Evolutionary conservation across 2,113 vertebrate species (phyloP), one percentile per base, ranked within the genome.

Genomic region (Tenebrosternarchus preto): DNA sequence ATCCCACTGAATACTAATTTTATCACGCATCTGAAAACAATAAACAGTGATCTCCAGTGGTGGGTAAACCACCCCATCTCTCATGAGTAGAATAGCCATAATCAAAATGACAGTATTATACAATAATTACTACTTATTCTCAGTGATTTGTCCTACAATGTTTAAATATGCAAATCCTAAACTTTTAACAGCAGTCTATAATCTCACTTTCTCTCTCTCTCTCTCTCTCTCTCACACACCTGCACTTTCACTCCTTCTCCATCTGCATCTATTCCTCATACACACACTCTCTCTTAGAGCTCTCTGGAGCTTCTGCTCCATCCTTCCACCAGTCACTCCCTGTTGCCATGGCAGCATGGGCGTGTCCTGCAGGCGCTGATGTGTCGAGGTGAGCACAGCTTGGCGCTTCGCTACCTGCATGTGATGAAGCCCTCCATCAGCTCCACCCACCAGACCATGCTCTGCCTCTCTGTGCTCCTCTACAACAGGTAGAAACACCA

Each of bases 271-370:
- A 25, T 50, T n/a, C n/a, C n/a, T n/a, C n/a, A n/a, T n/a, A n/a
- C n/a, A n/a, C n/a, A n/a, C 31, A 19, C 61, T 59, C 25, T 55
- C 46, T 36, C 60, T 3, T 90, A 99, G 98, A 96, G 92, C 86
- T 93, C 95, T 1, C 91, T 99, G 85, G 93, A 95, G 80, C 92
- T 96, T 85, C 92, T 99, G 2, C 91, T 98, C 75, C 96, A 99
- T 80, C 97, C 98, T 2, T 90, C 95, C 70, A 94, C 96, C 15
- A 90, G 92, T 87, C 93, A 91, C 66, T 93, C 93, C 55, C 87
- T 93, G 73, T 93, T 92, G 85, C 74, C 90, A 0, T 99, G 97
- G 97, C 97, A 98, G 29, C 96, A 98, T 25, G 88, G 80, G 83
- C 95, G 94, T 4, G 92, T 98, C 61, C 88, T 98, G 75, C 93